Evolutionary conservation across 2,888 invertebrate species (phyloP).

Genomic region (Pegoplata infirma): DNA sequence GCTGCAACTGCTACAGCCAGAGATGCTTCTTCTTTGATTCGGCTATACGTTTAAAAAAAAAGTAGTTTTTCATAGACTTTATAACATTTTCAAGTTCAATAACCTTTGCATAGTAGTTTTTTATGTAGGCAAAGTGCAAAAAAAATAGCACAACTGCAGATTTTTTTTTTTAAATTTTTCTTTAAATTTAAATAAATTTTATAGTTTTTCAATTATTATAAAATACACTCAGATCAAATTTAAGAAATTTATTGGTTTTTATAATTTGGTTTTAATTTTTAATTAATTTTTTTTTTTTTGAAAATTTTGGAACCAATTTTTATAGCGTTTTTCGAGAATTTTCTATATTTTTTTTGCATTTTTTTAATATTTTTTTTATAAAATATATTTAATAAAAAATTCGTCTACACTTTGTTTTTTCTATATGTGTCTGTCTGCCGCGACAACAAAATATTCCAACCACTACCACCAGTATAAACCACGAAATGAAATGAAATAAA

Average conservation of each 20-base stretch:
- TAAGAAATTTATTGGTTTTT: background rate
- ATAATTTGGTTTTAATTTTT: background rate
- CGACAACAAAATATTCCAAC: slow-evolving; percentile 61
- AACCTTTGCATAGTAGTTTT: slow-evolving; percentile 48
- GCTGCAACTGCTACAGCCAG: slow-evolving; percentile 20
- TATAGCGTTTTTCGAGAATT: background rate
- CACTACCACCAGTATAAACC: slow-evolving; percentile 62
- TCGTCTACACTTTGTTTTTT: slow-evolving; percentile 17
- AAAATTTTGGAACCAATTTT: background rate
- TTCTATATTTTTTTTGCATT: background rate
- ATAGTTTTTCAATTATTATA: too few relatives aligned
- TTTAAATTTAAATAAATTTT: background rate
- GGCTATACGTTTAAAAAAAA: slow-evolving; percentile 25
- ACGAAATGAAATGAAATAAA: slow-evolving; percentile 63
- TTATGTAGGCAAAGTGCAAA: background rate
- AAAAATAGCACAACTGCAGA: background rate
- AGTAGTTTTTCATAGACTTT: slow-evolving; percentile 46
- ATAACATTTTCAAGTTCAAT: slow-evolving; percentile 60
- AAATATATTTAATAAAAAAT: slow-evolving; percentile 23
- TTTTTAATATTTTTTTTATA: background rate
- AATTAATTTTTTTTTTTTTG: background rate
- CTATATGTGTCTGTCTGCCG: slow-evolving; percentile 54
- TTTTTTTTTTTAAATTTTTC: background rate
- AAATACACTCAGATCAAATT: too few relatives aligned
- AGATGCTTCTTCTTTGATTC: slow-evolving; percentile 35